Evolutionary conservation across 2,113 vertebrate genomes (phyloP).

Genomic region (Eupsittula cactorum): DNA sequence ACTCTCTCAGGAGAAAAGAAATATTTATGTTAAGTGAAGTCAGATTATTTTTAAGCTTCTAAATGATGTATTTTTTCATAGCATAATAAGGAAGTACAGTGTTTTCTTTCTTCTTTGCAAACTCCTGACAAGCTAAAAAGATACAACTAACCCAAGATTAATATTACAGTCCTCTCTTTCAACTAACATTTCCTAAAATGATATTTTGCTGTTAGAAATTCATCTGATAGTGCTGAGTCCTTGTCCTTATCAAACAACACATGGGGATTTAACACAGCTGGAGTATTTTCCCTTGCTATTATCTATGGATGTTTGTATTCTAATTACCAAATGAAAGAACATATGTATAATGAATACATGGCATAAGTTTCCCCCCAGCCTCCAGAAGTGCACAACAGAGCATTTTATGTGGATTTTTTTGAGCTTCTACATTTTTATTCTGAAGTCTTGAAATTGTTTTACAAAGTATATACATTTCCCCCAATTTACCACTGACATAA

Average conservation of each 20-base stretch:
- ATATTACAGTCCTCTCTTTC: not conserved
- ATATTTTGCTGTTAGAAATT: conserved; percentile 10
- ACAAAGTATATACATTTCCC: not conserved
- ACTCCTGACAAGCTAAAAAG: not conserved
- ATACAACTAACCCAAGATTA: not conserved
- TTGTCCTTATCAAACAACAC: not conserved
- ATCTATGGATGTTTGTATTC: not conserved
- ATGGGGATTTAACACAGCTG: not conserved
- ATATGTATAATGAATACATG: not conserved
- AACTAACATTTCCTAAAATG: not conserved
- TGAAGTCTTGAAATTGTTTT: not conserved
- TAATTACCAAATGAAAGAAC: not conserved
- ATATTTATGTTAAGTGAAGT: not conserved
- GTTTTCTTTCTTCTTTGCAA: not conserved
- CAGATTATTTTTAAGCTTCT: not conserved
- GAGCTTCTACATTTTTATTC: not conserved
- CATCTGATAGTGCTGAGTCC: not conserved
- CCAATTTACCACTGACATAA: not conserved
- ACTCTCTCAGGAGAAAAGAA: not conserved
- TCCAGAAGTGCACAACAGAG: not conserved
- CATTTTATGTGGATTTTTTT: not conserved
- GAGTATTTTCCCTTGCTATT: not conserved
- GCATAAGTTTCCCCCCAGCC: not conserved
- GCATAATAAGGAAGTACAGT: not conserved
- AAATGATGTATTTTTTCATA: not conserved